Percentiles rank a stretch among this genome's conserved stretches.
phyloP scores from a whole-genome alignment of 37 sponge, comb jelly and placozoan species.

The Chondrilla cf. caribensis region DNA sequence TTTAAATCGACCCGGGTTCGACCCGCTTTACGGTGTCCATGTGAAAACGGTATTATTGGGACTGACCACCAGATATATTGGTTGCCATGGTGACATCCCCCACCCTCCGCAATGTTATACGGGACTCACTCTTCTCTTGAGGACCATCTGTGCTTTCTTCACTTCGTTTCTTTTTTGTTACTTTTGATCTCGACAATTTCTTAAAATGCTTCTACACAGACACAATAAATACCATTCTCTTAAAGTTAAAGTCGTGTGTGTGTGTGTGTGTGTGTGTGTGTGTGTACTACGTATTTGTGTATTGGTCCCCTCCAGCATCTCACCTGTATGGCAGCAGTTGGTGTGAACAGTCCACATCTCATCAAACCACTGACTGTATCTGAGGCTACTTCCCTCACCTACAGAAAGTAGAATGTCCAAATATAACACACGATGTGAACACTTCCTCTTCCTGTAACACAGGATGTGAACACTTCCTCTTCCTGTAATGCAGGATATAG shows the following conservation, averaged over 20 bases:
- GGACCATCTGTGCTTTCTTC: neutral
- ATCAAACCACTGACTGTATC: constrained; percentile 69
- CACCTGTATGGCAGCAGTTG: constrained; percentile 38
- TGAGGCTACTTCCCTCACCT: constrained; percentile 81
- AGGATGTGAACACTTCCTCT: neutral
- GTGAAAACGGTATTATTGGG: too few species aligned
- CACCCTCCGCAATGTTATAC: too few species aligned
- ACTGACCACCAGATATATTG: too few species aligned
- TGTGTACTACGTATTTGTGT: too few species aligned
- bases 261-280: too few species aligned
- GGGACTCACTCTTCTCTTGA: neutral
- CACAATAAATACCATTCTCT: too few species aligned
- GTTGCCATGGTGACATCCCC: too few species aligned
- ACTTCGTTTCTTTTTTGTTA: neutral
- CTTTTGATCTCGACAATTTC: neutral
- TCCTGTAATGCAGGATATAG: neutral
- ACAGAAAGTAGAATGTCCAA: neutral
- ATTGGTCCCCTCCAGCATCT: too few species aligned
- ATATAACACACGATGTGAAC: neutral
- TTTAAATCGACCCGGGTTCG: too few species aligned
- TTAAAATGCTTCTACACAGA: neutral
- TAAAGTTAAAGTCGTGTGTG: too few species aligned
- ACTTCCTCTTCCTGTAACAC: neutral
- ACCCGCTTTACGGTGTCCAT: too few species aligned
- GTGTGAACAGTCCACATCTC: constrained; percentile 60